Percentiles rank a stretch among this genome's conserved stretches.
Conservation (phyloP, 2,113 vertebrate species). For the Zosterops pallidus region DNA sequence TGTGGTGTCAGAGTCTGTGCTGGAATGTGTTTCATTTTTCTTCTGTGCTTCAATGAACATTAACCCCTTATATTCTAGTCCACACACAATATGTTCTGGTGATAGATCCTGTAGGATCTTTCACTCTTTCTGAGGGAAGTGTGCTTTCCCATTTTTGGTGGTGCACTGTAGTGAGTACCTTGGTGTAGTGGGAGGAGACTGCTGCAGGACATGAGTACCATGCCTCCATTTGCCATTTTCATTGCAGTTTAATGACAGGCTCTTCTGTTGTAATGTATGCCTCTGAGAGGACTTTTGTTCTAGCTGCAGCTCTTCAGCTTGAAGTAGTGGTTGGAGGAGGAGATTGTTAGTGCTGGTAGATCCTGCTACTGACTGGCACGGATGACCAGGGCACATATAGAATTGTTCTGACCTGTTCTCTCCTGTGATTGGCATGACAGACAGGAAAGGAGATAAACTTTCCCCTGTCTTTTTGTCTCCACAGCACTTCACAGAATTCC, state of each 20-base stretch:
- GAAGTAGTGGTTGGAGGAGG: background rate
- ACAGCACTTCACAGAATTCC: slow-evolving; percentile 94
- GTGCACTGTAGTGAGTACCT: background rate
- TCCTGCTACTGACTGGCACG: slow-evolving; percentile 15
- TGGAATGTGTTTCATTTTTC: background rate
- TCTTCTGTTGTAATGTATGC: background rate
- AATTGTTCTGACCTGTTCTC: background rate
- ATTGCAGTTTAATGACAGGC: background rate
- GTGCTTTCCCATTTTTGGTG: background rate
- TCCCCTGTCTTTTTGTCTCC: background rate
- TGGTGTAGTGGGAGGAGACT: background rate
- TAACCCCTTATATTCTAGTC: background rate
- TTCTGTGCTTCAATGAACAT: background rate
- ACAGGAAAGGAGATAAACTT: background rate
- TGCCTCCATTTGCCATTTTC: background rate
- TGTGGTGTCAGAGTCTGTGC: background rate
- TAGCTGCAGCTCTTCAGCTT: background rate
- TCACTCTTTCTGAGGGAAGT: background rate
- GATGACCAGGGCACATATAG: background rate
- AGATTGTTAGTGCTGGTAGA: background rate
- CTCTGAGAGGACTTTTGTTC: slow-evolving; percentile 16
- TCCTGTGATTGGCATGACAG: background rate
- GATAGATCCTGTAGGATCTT: background rate
- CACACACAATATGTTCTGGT: background rate
- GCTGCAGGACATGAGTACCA: background rate